A percentile compares a stretch with the other conserved stretches of the same genome.
These are phyloP conservation scores for Ramphastos sulfuratus DNA, from an alignment of 2,113 vertebrate genomes.

Conservation along the genomic window DNA sequence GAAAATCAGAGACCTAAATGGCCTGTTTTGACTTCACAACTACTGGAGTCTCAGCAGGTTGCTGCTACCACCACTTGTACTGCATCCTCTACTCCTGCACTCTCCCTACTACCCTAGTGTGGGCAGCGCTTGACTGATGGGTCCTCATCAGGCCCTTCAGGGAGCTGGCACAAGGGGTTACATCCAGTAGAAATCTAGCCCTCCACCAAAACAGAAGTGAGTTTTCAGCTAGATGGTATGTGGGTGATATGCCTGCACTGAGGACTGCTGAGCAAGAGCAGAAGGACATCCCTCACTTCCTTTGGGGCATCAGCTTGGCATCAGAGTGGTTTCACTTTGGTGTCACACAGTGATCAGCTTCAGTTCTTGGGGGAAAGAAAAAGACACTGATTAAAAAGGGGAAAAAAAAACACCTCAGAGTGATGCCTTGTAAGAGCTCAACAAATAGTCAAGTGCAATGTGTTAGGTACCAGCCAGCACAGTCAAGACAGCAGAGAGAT, in stretches of 20 bases:
- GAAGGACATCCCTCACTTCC: background rate
- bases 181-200: background rate
- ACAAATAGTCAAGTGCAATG: background rate
- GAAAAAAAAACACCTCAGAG: background rate
- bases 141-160: background rate
- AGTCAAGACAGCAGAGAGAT: background rate
- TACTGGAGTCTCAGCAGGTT: background rate
- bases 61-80: background rate
- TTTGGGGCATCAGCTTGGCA: background rate
- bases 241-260: background rate
- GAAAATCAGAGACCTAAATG: background rate
- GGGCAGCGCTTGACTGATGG: accelerated
- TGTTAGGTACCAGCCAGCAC: background rate
- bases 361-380: background rate
- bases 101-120: background rate
- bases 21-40: background rate
- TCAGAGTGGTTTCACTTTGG: background rate
- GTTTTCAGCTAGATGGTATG: background rate
- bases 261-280: background rate
- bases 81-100: background rate
- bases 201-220: background rate
- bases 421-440: background rate
- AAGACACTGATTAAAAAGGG: background rate
- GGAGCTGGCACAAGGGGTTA: background rate
- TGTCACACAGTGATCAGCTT: background rate